Evolutionary conservation across 2,797 vertebrate species (phyloP), one percentile per base, ranked within the genome.

Genomic region (Pampus argenteus): DNA sequence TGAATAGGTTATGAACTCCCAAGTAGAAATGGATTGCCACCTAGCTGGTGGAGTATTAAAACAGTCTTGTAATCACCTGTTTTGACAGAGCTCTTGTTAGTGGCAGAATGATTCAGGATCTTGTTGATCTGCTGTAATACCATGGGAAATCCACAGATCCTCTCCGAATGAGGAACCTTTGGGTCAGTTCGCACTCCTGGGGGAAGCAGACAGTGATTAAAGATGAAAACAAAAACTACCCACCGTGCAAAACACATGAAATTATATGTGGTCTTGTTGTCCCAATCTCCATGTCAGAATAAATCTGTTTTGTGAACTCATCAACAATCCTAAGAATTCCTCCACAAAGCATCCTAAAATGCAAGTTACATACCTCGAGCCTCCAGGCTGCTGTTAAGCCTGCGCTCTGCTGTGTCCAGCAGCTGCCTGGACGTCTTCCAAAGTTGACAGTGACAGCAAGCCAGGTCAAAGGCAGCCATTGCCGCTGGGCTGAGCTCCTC

Each of bases 391-490:
- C 40, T 83, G 81, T 82, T 74, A 6, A 98, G 94, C 38, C 94
- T 81, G 60, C 98, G 95, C 82, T 99, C 98, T 0, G 98, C 96
- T 0, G 96, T 96, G 85, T 99, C 98, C 75, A 99, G 93, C 68
- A 99, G 95, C 88, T 98, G 97, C 31, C 96, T 95, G 65, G 96
- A 97, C 0, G 96, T 99, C 87, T 97, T 99, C 98, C 97, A 99
- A 7, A 98, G 95, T 79, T 88, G 96, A 79, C 97, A 98, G 84
- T 96, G 97, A 76, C 95, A 98, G 90, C 97, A 97, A 26, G 97
- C 97, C 22, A 99, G 92, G 91, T 99, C 98, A 71, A 99, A 99
- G 0, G 97, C 94, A 0, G 96, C 97, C 97, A 99, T 96, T 70
- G 96, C 95, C 0, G 97, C 87, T 0, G 97, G 95, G 86, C 95